Evolutionary conservation across 2,113 vertebrate genomes (phyloP).

Genomic region (Steatornis caripensis): DNA sequence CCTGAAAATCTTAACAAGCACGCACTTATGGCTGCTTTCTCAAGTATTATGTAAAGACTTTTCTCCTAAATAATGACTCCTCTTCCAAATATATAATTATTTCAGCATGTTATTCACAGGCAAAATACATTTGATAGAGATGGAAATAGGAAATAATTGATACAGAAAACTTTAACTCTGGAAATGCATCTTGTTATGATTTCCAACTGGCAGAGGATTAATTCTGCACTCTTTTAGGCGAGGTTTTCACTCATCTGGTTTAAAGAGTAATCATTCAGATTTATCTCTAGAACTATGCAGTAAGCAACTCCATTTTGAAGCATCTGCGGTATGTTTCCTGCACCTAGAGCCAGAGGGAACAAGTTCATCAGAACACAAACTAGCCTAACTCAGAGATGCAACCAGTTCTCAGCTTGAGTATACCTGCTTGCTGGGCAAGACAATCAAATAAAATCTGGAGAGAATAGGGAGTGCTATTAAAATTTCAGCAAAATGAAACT

Average conservation of each 20-base stretch:
- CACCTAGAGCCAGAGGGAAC: not conserved
- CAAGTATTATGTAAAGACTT: not conserved
- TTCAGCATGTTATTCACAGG: not conserved
- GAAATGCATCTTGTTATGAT: not conserved
- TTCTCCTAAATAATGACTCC: not conserved
- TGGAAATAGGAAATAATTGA: not conserved
- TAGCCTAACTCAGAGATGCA: not conserved
- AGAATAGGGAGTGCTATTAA: not conserved
- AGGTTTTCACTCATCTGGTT: not conserved
- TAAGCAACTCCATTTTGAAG: not conserved
- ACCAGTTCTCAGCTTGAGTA: not conserved
- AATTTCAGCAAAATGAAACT: not conserved
- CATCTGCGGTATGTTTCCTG: not conserved
- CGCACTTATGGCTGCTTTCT: not conserved
- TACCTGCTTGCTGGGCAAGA: not conserved
- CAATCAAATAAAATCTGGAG: not conserved
- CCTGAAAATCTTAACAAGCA: not conserved
- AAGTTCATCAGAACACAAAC: not conserved
- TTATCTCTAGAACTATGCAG: not conserved
- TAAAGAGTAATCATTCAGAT: not conserved
- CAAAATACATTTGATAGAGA: not conserved
- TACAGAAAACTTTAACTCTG: not conserved
- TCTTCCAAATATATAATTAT: not conserved
- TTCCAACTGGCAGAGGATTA: not conserved
- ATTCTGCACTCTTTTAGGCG: not conserved